Evolutionary conservation across 1,140 invertebrate genomes (phyloP).

Genomic region (Reticulitermes speratus): DNA sequence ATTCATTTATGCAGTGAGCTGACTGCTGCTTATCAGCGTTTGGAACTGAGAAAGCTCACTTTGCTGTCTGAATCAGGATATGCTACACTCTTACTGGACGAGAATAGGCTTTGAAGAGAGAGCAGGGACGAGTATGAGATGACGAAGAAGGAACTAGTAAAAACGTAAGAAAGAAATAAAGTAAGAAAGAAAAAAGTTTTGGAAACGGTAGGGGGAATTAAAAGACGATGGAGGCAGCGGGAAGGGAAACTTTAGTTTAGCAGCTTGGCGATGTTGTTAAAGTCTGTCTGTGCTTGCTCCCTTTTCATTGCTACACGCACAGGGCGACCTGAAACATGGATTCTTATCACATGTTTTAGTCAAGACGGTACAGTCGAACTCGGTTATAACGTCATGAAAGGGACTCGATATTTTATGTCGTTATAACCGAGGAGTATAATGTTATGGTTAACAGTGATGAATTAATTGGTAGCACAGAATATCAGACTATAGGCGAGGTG

Average conservation of each 20-base stretch:
- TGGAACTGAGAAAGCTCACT: too few relatives aligned
- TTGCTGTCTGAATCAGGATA: neutral
- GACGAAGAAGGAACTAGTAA: constrained; percentile 10
- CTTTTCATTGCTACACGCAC: neutral
- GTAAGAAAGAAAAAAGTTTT: neutral
- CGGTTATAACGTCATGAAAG: too few relatives aligned
- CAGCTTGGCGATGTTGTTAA: constrained; percentile 14
- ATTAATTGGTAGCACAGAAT: too few relatives aligned
- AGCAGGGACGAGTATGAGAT: neutral
- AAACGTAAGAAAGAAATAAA: constrained; percentile 19
- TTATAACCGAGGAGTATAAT: too few relatives aligned
- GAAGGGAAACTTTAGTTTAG: constrained; percentile 19
- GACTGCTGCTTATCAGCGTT: too few relatives aligned
- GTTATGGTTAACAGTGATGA: too few relatives aligned
- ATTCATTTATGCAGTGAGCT: too few relatives aligned
- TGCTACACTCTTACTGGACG: neutral
- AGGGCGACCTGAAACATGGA: neutral
- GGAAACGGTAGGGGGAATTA: constrained; percentile 8
- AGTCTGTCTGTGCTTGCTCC: constrained; percentile 8
- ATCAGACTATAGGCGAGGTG: too few relatives aligned
- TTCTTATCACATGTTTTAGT: neutral
- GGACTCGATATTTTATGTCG: too few relatives aligned
- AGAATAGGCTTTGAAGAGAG: neutral
- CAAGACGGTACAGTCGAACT: too few relatives aligned
- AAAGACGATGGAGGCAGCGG: constrained; percentile 1